Conservation (phyloP, 2,113 vertebrate genomes). For the Carlito syrichta region DNA sequence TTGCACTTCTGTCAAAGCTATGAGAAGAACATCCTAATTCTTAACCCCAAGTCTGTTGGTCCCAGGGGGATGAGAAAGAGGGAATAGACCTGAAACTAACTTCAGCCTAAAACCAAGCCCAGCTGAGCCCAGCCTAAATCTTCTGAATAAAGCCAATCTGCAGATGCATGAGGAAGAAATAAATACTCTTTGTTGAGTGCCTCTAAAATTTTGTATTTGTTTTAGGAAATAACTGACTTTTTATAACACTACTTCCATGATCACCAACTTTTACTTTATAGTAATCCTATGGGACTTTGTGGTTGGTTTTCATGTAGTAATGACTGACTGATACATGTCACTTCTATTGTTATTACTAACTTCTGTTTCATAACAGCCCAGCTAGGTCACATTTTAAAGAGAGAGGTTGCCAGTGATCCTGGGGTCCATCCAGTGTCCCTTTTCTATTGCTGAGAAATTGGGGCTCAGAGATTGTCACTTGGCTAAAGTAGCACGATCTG, state of each 20-base stretch:
- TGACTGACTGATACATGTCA: not conserved
- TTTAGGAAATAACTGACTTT: not conserved
- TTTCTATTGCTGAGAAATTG: not conserved
- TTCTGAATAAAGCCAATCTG: not conserved
- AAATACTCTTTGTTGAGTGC: not conserved
- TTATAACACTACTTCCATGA: not conserved
- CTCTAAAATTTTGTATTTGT: not conserved
- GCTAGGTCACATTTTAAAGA: not conserved
- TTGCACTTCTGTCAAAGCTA: not conserved
- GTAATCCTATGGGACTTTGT: not conserved
- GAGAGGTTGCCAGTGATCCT: not conserved
- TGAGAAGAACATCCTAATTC: not conserved
- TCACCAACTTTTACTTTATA: not conserved
- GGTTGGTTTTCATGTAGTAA: not conserved
- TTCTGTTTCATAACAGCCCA: not conserved
- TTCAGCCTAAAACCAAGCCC: not conserved
- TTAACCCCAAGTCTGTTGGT: not conserved
- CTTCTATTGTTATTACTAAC: not conserved
- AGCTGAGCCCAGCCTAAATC: not conserved
- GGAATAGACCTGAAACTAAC: not conserved
- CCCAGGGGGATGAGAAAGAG: not conserved
- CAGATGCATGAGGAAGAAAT: not conserved
- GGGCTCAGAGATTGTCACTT: not conserved
- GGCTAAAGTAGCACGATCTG: not conserved
- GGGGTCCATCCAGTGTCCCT: not conserved